Evolutionary conservation across 2,797 vertebrate genomes (phyloP).

Genomic region (Diplodus sargus): DNA sequence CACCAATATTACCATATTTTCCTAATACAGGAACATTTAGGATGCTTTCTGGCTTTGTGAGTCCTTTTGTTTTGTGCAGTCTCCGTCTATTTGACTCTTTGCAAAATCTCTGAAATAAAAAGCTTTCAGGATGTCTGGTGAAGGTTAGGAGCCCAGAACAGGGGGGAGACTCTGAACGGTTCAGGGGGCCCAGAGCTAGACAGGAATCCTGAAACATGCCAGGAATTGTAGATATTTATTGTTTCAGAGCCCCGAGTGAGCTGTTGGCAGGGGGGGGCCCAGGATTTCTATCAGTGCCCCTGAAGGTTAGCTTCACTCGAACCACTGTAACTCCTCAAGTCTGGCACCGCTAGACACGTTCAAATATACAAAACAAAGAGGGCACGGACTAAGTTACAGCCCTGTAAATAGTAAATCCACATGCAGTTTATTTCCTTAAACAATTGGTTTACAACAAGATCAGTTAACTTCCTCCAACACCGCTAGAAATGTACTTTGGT

Average conservation of each 20-base stretch:
- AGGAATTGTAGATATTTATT: conserved; percentile 65
- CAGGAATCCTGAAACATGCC: conserved; percentile 46
- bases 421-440: background rate
- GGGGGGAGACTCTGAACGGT: background rate
- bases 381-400: background rate
- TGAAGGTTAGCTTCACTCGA: conserved; percentile 21
- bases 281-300: conserved; percentile 6
- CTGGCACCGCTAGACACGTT: background rate
- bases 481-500: background rate
- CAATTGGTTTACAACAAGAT: background rate
- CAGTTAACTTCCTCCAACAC: background rate
- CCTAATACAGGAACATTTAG: background rate
- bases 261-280: conserved; percentile 30
- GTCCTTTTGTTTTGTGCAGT: background rate
- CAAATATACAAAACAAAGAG: background rate
- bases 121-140: background rate
- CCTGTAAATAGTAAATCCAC: background rate
- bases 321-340: conserved; percentile 12
- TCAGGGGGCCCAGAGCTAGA: conserved; percentile 32
- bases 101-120: conserved; percentile 10
- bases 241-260: conserved; percentile 29
- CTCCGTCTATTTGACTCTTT: background rate
- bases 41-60: conserved; percentile 4
- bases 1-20: too few species aligned
- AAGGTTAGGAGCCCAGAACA: background rate